phyloP scores from a whole-genome alignment of 2,888 invertebrate genomes.

The Sesia apiformis region DNA sequence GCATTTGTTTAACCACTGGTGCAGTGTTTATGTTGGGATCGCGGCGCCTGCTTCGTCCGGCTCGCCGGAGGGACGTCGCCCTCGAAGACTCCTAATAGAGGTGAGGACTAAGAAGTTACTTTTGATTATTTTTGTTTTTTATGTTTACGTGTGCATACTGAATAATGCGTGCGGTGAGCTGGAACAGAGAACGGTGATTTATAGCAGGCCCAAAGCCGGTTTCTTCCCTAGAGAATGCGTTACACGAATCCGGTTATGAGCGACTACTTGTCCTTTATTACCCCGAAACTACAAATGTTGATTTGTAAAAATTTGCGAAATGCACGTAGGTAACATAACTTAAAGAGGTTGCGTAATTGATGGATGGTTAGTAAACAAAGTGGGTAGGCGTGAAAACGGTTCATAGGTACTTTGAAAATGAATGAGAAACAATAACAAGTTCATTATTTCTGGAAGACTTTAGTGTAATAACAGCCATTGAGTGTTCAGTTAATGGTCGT shows the following conservation, averaged over 20 bases:
- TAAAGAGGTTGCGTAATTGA: too few relatives aligned
- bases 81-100: slow-evolving; percentile 59
- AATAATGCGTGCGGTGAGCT: not conserved
- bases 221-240: slow-evolving; percentile 24
- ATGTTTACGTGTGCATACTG: slow-evolving; percentile 14
- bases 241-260: slow-evolving; percentile 31
- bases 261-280: not conserved
- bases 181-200: slow-evolving; percentile 18
- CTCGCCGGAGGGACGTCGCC: slow-evolving; percentile 63
- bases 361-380: too few relatives aligned
- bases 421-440: too few relatives aligned
- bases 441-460: too few relatives aligned
- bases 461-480: too few relatives aligned
- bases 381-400: too few relatives aligned
- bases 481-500: too few relatives aligned
- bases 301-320: too few relatives aligned
- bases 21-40: slow-evolving; percentile 71
- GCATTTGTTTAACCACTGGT: slow-evolving; percentile 54
- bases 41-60: slow-evolving; percentile 56
- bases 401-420: too few relatives aligned
- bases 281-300: too few relatives aligned
- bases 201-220: slow-evolving; percentile 29
- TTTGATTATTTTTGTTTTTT: slow-evolving; percentile 33
- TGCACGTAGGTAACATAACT: too few relatives aligned
- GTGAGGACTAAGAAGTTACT: slow-evolving; percentile 20